Conservation (phyloP, 2,113 vertebrate species). For the Polypterus senegalus region DNA sequence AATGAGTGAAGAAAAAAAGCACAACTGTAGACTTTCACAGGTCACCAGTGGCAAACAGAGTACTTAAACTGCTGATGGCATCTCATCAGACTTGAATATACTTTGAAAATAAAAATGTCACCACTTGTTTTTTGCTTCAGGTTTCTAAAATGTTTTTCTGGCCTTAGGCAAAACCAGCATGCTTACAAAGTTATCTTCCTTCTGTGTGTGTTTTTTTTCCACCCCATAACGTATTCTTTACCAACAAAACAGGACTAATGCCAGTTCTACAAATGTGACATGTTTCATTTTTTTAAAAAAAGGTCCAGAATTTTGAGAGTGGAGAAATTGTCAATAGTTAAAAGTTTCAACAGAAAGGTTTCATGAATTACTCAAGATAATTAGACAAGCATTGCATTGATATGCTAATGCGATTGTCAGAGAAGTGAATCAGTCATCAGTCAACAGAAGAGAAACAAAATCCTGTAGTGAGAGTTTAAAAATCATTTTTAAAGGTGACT, state of each 20-base stretch:
- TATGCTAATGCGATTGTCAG: constrained; percentile 11
- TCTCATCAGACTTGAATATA: neutral
- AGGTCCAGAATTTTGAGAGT: neutral
- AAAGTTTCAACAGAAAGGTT: neutral
- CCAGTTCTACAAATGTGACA: constrained; percentile 4
- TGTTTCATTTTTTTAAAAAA: constrained; percentile 9
- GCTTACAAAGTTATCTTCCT: too few relatives aligned
- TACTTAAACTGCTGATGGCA: constrained; percentile 13
- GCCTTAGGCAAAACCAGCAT: too few relatives aligned
- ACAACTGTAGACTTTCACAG: too few relatives aligned
- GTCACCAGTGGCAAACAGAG: neutral
- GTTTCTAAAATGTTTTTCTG: too few relatives aligned
- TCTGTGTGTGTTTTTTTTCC: too few relatives aligned
- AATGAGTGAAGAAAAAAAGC: too few relatives aligned
- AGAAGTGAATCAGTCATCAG: constrained; percentile 1
- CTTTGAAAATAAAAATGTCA: too few relatives aligned
- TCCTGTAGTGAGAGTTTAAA: neutral
- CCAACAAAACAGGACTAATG: neutral
- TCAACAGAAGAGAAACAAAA: neutral
- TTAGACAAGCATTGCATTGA: constrained; percentile 7
- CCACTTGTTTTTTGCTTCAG: too few relatives aligned
- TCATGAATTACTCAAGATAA: neutral
- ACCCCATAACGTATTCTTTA: too few relatives aligned
- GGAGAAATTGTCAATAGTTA: constrained; percentile 1
- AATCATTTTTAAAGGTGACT: neutral